Base-by-base conservation (phyloP, 1,140 invertebrate species). In the Harlomillsia oculata region DNA sequence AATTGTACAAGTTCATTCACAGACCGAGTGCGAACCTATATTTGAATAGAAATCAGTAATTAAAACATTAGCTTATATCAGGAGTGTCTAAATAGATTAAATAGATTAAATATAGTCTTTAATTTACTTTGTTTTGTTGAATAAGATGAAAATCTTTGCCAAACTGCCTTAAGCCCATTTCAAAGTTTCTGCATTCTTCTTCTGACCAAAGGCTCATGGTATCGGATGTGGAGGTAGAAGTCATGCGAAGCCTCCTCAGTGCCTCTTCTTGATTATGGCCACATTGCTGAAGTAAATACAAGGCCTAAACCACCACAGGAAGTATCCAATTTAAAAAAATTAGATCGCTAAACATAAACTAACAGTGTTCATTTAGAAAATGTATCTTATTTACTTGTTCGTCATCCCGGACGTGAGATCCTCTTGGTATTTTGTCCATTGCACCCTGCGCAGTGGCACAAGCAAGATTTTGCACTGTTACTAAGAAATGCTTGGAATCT, bases 141-240 rank as follows among this genome's bases (percentile, higher is more conserved):
- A 97, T 97, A 57, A 85, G 75, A 72, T 91, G 87, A 73, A 98
- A 98, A 74, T 97, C 90, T 75, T 98, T 98, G 36, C 93, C 93
- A 71, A 89, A 93, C 52, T 80, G 81, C 68, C 92, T 79, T 2
- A 98, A 77, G 46, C 92, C 93, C 69, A 85, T 85, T 76, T 98
- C 94, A 76, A 98, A 97, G 75, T 93, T 93, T 59, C 87, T 79
- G 75, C 93, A 97, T 70, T 98, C 94, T 72, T 97, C 93, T 71
- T 97, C 93, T 16, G 92, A 96, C 93, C 94, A 97, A 4, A 93
- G 76, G 69, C 86, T 88, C 71, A 85, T 82, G 0, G 82, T 80
- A 59, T 84, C 82, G 20, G 84, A 74, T 0, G 40, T 37, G 14
- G 55, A 48, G 1, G 40, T 18, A 16, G 80, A 79, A 68, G 89